Conservation (phyloP, 2,113 vertebrate genomes). For the Edolisoma coerulescens region DNA sequence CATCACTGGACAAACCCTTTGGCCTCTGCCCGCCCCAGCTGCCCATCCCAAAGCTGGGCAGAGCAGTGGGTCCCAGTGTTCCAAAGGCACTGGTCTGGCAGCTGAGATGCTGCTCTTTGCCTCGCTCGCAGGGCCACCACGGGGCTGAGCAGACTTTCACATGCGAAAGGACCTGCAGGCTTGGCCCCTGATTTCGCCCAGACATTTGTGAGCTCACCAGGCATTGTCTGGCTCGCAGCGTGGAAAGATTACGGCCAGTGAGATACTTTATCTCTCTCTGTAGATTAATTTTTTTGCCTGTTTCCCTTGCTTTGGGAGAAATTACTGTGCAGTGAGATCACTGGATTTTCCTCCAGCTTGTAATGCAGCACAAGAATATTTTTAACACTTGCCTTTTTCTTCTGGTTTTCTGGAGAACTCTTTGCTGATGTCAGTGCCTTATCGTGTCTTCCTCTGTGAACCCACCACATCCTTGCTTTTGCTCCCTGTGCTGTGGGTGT, state of each 20-base stretch:
- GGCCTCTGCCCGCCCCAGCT: background rate
- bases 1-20: background rate
- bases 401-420: background rate
- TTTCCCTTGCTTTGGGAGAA: constrained; percentile 64
- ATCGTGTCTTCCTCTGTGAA: background rate
- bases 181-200: constrained; percentile 2
- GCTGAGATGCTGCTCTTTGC: background rate
- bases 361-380: constrained; percentile 32
- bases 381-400: background rate
- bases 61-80: background rate
- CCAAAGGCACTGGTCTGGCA: background rate
- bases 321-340: constrained; percentile 58
- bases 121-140: accelerated
- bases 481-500: background rate
- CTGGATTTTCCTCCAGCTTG: constrained; percentile 60
- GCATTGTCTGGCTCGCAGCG: constrained; percentile 44
- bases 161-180: background rate
- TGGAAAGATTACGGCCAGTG: constrained; percentile 44
- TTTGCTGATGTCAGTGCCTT: background rate
- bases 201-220: constrained; percentile 48
- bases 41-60: background rate
- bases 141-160: background rate
- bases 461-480: background rate
- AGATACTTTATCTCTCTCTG: constrained; percentile 67
- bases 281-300: constrained; percentile 51